Percentiles rank a stretch among this genome's conserved stretches.
phyloP scores from a whole-genome alignment of 2,797 vertebrate genomes.

The Hydrophis major region DNA sequence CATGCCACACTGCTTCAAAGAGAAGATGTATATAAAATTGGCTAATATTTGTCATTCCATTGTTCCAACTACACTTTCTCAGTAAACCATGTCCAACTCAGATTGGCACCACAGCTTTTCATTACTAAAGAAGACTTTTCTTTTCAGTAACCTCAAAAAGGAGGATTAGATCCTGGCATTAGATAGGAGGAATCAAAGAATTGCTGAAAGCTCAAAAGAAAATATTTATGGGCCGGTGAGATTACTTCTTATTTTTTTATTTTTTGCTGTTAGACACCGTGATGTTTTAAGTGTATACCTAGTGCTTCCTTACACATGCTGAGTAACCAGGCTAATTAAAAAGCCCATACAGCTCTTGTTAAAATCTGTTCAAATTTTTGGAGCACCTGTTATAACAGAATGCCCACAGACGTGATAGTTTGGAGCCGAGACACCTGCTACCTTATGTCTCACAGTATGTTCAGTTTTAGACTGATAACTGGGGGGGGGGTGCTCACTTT shows the following conservation, averaged over 20 bases:
- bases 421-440: constrained; percentile 82
- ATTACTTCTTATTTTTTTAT: constrained; percentile 27
- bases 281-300: constrained; percentile 78
- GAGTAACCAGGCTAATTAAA: constrained; percentile 83
- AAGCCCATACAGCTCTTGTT: constrained; percentile 78
- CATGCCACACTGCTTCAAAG: constrained; percentile 10
- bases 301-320: constrained; percentile 77
- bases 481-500: constrained; percentile 73
- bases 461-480: constrained; percentile 77
- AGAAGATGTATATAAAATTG: not conserved
- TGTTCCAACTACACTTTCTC: constrained; percentile 25
- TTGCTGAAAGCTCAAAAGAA: constrained; percentile 46
- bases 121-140: not conserved
- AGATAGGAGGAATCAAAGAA: constrained; percentile 58
- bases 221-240: constrained; percentile 62
- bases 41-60: constrained; percentile 26
- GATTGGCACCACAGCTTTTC: constrained; percentile 30
- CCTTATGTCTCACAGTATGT: constrained; percentile 83
- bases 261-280: constrained; percentile 65
- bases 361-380: constrained; percentile 82
- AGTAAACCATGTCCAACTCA: not conserved
- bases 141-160: constrained; percentile 41
- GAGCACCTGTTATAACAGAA: constrained; percentile 84
- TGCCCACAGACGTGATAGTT: constrained; percentile 82
- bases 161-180: constrained; percentile 51